Conservation (phyloP, 2,888 invertebrate genomes). For the Scaptomyza reducta region DNA sequence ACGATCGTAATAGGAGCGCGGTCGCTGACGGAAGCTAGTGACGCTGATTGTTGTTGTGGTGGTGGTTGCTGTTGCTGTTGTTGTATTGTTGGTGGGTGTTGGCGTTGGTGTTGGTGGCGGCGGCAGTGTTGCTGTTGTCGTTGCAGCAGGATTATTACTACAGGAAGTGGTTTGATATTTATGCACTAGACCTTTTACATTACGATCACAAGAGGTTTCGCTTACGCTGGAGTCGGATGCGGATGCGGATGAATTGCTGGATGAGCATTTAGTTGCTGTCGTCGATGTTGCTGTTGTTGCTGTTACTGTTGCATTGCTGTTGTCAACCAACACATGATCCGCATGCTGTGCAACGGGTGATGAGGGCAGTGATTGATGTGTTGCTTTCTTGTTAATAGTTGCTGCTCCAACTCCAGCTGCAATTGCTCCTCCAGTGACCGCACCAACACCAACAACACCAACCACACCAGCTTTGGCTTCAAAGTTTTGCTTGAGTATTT, state of each 20-base stretch:
- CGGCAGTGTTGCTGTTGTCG: constrained; percentile 29
- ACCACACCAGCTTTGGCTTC: constrained; percentile 88
- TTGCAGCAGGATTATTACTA: constrained; percentile 58
- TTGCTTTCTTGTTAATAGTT: constrained; percentile 81
- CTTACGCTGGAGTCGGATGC: constrained; percentile 77
- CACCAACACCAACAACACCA: constrained; percentile 31
- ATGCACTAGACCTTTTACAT: constrained; percentile 90
- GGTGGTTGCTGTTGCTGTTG: constrained; percentile 26
- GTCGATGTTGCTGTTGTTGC: constrained; percentile 23
- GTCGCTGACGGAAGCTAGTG: constrained; percentile 74
- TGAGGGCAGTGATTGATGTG: constrained; percentile 86
- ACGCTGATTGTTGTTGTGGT: constrained; percentile 25
- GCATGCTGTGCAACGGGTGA: constrained; percentile 87
- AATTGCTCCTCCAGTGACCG: constrained; percentile 4
- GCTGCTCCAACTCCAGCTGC: constrained; percentile 2
- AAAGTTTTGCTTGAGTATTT: constrained; percentile 94
- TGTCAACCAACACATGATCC: constrained; percentile 69
- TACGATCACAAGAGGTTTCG: constrained; percentile 86
- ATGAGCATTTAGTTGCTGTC: constrained; percentile 39
- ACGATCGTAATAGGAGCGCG: constrained; percentile 83
- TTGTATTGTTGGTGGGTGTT: constrained; percentile 40
- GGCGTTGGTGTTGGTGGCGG: not conserved
- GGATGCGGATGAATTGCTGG: constrained; percentile 63
- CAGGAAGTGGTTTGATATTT: constrained; percentile 87
- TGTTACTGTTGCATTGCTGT: constrained; percentile 15